Evolutionary conservation across 2,888 invertebrate genomes (phyloP).

Genomic region (Microplitis manilae): DNA sequence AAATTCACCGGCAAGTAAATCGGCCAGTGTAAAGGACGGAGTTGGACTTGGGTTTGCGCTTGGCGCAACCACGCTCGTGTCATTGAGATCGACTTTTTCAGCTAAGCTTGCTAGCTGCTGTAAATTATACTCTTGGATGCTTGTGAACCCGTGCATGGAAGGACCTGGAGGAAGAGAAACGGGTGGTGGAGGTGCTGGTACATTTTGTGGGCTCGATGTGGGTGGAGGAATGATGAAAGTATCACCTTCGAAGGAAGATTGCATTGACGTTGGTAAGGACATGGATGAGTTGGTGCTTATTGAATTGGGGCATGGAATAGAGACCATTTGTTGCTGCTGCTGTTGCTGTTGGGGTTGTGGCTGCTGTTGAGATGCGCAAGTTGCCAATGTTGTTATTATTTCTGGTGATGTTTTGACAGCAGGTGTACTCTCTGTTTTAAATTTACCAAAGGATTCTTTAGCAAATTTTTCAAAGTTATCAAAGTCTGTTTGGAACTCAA

Average conservation of each 20-base stretch:
- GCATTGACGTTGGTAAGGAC: slow-evolving; percentile 80
- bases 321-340: slow-evolving; percentile 21
- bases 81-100: slow-evolving; percentile 75
- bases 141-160: slow-evolving; percentile 75
- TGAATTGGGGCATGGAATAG: slow-evolving; percentile 74
- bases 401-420: slow-evolving; percentile 69
- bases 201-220: slow-evolving; percentile 67
- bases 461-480: slow-evolving; percentile 80
- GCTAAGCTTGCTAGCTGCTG: slow-evolving; percentile 88
- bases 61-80: slow-evolving; percentile 64
- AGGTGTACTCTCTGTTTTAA: slow-evolving; percentile 77
- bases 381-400: slow-evolving; percentile 68
- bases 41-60: slow-evolving; percentile 75
- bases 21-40: slow-evolving; percentile 82
- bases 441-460: slow-evolving; percentile 82
- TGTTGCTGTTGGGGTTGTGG: neutral
- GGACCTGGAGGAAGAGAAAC: slow-evolving; percentile 66
- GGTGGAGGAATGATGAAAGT: slow-evolving; percentile 73
- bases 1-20: slow-evolving; percentile 82
- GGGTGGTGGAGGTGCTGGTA: slow-evolving; percentile 66
- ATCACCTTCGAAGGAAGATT: slow-evolving; percentile 86
- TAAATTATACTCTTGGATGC: slow-evolving; percentile 89
- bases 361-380: slow-evolving; percentile 60
- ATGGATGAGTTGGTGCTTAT: slow-evolving; percentile 81
- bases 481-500: slow-evolving; percentile 87